Evolutionary conservation across 2,113 vertebrate species (phyloP).

Genomic region (Marmota monax): DNA sequence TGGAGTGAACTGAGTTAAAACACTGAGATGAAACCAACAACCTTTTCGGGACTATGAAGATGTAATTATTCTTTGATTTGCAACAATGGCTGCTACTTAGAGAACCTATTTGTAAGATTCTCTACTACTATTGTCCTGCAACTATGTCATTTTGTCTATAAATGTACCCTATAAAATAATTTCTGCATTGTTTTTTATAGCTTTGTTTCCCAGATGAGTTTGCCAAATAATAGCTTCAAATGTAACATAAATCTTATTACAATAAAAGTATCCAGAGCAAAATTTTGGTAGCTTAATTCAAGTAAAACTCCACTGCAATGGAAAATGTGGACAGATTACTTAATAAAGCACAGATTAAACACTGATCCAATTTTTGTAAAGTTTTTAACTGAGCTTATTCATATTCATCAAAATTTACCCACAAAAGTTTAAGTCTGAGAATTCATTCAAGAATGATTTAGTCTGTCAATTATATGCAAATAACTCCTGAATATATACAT

Average conservation of each 20-base stretch:
- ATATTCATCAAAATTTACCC: conserved; percentile 54
- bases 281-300: conserved; percentile 17
- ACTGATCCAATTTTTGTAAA: neutral
- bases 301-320: neutral
- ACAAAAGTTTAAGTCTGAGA: conserved; percentile 8
- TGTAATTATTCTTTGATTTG: neutral
- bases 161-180: conserved; percentile 6
- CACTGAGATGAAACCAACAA: neutral
- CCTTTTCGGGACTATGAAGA: neutral
- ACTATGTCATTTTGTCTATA: neutral
- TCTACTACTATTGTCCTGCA: neutral
- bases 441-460: conserved; percentile 25
- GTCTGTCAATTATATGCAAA: neutral
- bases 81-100: neutral
- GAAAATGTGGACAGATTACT: neutral
- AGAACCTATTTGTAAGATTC: neutral
- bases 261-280: conserved; percentile 37
- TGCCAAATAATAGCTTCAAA: conserved; percentile 42
- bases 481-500: neutral
- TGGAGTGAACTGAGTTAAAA: neutral
- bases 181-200: neutral
- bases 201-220: neutral
- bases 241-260: neutral
- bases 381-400: neutral
- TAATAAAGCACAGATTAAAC: conserved; percentile 50